phyloP scores from a whole-genome alignment of 2,888 invertebrate genomes.

The Macrosoma leucophasiata region DNA sequence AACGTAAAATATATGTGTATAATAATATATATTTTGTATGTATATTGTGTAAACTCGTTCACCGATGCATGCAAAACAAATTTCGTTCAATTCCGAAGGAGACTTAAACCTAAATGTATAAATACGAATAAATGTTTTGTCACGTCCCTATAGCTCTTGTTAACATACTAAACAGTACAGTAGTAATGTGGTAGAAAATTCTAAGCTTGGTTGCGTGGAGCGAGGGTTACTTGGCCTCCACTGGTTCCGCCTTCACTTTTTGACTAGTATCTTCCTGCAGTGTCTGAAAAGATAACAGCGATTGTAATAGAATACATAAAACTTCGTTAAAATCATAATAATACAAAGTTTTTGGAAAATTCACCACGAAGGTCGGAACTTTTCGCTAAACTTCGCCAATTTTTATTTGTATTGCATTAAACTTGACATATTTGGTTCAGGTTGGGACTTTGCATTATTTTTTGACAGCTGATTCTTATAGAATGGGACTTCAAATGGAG shows the following conservation, averaged over 20 bases:
- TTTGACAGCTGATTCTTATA: too few relatives aligned
- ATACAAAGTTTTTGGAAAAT: too few relatives aligned
- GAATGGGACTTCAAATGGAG: too few relatives aligned
- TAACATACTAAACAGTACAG: slow-evolving; percentile 40
- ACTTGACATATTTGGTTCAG: too few relatives aligned
- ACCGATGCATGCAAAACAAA: slow-evolving; percentile 60
- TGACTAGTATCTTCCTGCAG: slow-evolving; percentile 48
- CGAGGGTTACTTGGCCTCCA: slow-evolving; percentile 49
- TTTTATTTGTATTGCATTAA: too few relatives aligned
- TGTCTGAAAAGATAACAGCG: slow-evolving; percentile 37
- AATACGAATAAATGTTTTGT: slow-evolving; percentile 66
- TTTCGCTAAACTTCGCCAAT: too few relatives aligned
- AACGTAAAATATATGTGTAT: slow-evolving; percentile 32
- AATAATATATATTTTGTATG: slow-evolving; percentile 38
- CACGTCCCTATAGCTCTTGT: slow-evolving; percentile 61
- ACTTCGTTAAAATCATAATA: background rate
- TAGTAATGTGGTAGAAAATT: slow-evolving; percentile 53
- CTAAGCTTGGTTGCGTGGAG: slow-evolving; percentile 33
- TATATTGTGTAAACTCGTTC: slow-evolving; percentile 56
- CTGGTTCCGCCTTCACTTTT: slow-evolving; percentile 35
- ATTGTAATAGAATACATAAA: slow-evolving; percentile 2
- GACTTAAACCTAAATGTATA: slow-evolving; percentile 63
- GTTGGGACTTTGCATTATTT: too few relatives aligned
- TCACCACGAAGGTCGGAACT: too few relatives aligned
- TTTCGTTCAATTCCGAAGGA: slow-evolving; percentile 64